Percentiles rank a stretch among this genome's conserved stretches.
Evolutionary conservation across 2,113 vertebrate genomes (phyloP).

Genomic region (Hippolais icterina): DNA sequence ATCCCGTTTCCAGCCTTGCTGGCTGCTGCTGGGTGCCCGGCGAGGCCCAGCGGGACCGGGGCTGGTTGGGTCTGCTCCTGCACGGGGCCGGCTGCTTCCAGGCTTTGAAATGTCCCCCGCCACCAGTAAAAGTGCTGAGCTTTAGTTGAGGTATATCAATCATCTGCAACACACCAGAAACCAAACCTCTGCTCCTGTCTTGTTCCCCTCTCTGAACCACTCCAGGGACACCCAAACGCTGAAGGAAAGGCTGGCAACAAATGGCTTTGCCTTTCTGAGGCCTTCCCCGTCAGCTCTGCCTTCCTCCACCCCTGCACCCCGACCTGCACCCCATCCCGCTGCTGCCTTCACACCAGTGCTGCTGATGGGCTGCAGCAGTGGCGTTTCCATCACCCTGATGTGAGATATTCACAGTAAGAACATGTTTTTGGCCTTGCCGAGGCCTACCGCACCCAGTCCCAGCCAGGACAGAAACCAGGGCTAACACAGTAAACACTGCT

Average conservation of each 20-base stretch:
- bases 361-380: accelerated
- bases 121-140: constrained; percentile 25
- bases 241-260: background rate
- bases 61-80: accelerated
- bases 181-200: background rate
- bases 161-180: background rate
- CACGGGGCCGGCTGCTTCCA: accelerated
- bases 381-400: background rate
- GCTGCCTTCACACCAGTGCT: background rate
- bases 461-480: background rate
- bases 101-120: accelerated
- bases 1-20: background rate
- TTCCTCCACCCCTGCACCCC: background rate
- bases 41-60: accelerated
- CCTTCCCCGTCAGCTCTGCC: background rate
- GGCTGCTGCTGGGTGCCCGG: accelerated
- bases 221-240: accelerated
- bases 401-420: background rate
- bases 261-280: background rate
- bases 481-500: background rate
- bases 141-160: constrained; percentile 52
- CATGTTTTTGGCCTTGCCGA: background rate
- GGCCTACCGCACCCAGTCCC: background rate
- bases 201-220: background rate
- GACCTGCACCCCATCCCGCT: background rate